Evolutionary conservation across 2,888 invertebrate species (phyloP).

Genomic region (Lepidochitona cinerea): DNA sequence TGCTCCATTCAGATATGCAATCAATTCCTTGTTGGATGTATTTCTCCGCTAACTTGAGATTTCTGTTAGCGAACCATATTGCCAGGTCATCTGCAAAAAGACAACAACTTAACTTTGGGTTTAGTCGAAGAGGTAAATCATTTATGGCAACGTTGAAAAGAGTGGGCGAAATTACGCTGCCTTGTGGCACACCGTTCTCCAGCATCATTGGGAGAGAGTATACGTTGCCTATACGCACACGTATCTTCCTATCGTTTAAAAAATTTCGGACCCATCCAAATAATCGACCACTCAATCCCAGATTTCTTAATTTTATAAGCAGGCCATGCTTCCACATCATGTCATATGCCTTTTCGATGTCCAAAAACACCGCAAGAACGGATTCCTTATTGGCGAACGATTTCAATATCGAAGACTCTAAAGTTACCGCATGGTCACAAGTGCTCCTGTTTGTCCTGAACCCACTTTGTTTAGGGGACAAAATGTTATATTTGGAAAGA

Average conservation of each 20-base stretch:
- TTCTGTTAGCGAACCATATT: background rate
- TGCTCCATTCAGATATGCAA: background rate
- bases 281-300: background rate
- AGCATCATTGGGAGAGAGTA: background rate
- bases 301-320: background rate
- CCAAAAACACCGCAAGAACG: background rate
- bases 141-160: background rate
- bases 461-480: background rate
- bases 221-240: background rate
- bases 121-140: background rate
- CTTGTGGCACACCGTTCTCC: background rate
- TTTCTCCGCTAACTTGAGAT: background rate
- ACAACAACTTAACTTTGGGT: background rate
- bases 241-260: background rate
- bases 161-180: background rate
- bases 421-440: background rate
- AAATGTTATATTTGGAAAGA: background rate
- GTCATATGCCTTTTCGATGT: conserved; percentile 1
- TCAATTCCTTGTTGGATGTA: background rate
- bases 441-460: background rate
- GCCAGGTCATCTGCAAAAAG: background rate
- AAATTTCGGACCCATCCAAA: background rate
- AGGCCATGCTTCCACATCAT: background rate
- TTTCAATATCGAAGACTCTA: background rate
- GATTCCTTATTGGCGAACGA: background rate